phyloP scores from a whole-genome alignment of 2,113 vertebrate species.

The Notothenia coriiceps region DNA sequence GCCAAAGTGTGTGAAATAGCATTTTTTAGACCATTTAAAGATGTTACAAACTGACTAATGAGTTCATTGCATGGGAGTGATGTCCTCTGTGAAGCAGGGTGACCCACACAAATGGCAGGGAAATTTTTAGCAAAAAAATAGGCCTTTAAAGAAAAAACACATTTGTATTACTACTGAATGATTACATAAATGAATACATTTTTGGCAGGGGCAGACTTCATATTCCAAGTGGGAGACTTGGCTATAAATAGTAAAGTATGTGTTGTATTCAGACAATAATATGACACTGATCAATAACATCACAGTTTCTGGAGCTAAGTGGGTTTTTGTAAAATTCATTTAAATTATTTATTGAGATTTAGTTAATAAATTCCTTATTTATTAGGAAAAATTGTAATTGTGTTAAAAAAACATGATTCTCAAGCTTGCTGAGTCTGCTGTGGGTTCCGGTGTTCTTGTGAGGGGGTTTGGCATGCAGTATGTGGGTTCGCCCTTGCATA shows the following conservation, averaged over 20 bases:
- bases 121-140: neutral
- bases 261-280: neutral
- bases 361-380: neutral
- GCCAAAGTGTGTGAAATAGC: neutral
- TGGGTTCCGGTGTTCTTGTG: too few relatives aligned
- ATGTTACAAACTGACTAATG: neutral
- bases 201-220: neutral
- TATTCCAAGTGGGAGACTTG: conserved; percentile 1
- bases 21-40: neutral
- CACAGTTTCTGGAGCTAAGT: neutral
- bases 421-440: too few relatives aligned
- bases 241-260: neutral
- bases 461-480: too few relatives aligned
- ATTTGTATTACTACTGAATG: conserved; percentile 10
- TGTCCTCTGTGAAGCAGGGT: neutral
- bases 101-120: neutral
- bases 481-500: too few relatives aligned
- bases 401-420: too few relatives aligned
- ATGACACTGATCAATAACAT: neutral
- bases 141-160: conserved; percentile 1
- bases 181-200: conserved; percentile 5
- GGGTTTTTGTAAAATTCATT: neutral
- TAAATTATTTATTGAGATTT: neutral
- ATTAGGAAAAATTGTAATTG: neutral
- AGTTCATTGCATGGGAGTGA: neutral